Evolutionary conservation across 1,140 invertebrate genomes (phyloP).

Genomic region (Phymorhynchus buccinoides): DNA sequence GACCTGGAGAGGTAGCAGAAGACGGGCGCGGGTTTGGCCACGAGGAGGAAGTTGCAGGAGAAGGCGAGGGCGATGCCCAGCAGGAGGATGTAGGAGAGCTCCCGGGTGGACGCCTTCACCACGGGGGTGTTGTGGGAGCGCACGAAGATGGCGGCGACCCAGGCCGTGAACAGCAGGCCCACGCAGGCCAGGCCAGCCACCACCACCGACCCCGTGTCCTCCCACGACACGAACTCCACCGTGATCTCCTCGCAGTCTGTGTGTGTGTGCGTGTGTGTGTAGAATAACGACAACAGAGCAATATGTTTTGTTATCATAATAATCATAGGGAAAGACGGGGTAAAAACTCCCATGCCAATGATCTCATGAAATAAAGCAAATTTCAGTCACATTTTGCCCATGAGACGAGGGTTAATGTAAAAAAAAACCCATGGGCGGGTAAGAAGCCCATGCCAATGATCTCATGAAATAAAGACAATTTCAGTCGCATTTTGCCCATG

Average conservation of each 20-base stretch:
- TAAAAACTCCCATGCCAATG: too few relatives aligned
- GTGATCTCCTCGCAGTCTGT: slow-evolving; percentile 78
- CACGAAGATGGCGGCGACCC: slow-evolving; percentile 79
- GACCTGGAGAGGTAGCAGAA: slow-evolving; percentile 81
- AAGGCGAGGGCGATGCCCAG: slow-evolving; percentile 79
- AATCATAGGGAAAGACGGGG: too few relatives aligned
- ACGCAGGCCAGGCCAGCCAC: slow-evolving; percentile 79
- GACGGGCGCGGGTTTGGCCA: slow-evolving; percentile 80
- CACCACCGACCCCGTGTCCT: slow-evolving; percentile 77
- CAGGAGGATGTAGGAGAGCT: slow-evolving; percentile 85
- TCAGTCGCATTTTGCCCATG: too few relatives aligned
- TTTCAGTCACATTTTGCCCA: too few relatives aligned
- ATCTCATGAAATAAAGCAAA: too few relatives aligned
- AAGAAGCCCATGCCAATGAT: too few relatives aligned
- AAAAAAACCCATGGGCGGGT: too few relatives aligned
- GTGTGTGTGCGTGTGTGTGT: neutral
- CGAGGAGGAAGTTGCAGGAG: slow-evolving; percentile 80
- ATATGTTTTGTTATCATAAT: too few relatives aligned
- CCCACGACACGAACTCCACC: slow-evolving; percentile 78
- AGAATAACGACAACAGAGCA: too few relatives aligned
- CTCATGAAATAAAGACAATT: too few relatives aligned
- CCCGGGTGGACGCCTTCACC: slow-evolving; percentile 84
- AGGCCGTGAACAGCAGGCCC: slow-evolving; percentile 80
- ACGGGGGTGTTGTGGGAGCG: slow-evolving; percentile 84
- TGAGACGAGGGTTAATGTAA: too few relatives aligned